A percentile compares a stretch with the other conserved stretches of the same genome.
phyloP scores from a whole-genome alignment of 2,113 vertebrate species.

The Glareola pratincola region DNA sequence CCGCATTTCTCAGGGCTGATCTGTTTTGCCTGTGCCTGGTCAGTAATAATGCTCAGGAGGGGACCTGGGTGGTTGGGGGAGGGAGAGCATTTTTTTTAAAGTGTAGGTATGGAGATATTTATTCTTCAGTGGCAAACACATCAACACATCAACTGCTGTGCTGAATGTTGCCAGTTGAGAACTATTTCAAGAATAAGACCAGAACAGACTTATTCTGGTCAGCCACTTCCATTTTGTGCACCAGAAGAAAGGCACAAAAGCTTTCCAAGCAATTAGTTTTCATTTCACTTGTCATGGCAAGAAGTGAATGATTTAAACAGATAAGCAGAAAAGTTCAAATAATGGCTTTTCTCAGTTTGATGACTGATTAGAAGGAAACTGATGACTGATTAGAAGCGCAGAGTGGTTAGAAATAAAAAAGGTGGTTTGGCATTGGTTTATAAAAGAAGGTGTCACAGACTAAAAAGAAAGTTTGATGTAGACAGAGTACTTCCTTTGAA shows the following conservation, averaged over 20 bases:
- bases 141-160: not conserved
- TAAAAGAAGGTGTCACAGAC: not conserved
- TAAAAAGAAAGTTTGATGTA: not conserved
- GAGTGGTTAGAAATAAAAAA: not conserved
- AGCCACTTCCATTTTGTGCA: not conserved
- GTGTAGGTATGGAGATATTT: not conserved
- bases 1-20: not conserved
- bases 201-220: not conserved
- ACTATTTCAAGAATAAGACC: not conserved
- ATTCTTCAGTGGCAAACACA: not conserved
- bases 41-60: not conserved
- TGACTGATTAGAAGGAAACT: not conserved
- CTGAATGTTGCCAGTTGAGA: not conserved
- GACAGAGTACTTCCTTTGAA: not conserved
- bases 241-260: not conserved
- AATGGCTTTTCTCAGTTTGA: not conserved
- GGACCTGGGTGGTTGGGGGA: rapidly evolving
- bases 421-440: not conserved
- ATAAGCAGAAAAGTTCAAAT: not conserved
- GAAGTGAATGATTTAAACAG: not conserved
- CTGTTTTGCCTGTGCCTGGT: not conserved
- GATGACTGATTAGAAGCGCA: not conserved
- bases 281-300: not conserved
- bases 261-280: not conserved
- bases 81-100: not conserved